A percentile compares a stretch with the other conserved stretches of the same genome.
Conservation (phyloP, 2,113 vertebrate species). For the Corythoichthys haematopterus region DNA sequence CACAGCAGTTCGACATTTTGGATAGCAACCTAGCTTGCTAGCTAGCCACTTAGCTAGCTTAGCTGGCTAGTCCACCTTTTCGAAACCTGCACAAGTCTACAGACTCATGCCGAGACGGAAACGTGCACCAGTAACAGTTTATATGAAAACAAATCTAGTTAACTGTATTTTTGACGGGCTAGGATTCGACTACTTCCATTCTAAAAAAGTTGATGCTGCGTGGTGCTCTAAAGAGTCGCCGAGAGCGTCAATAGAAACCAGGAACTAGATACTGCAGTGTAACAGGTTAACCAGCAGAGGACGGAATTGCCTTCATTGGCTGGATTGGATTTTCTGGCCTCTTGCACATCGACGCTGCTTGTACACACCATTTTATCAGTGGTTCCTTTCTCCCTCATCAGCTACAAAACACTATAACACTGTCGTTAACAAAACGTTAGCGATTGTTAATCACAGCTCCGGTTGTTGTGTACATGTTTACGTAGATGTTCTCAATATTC, state of each 20-base stretch:
- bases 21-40: constrained; percentile 63
- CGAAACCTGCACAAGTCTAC: constrained; percentile 48
- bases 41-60: constrained; percentile 58
- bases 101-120: constrained; percentile 49
- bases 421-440: no score
- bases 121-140: constrained; percentile 18
- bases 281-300: constrained; percentile 33
- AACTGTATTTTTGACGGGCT: constrained; percentile 15
- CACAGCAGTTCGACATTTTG: constrained; percentile 87
- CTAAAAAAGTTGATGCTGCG: constrained; percentile 65
- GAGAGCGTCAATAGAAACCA: constrained; percentile 65
- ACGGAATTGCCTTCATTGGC: constrained; percentile 1
- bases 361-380: not conserved
- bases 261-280: constrained; percentile 50
- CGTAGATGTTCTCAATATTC: no score
- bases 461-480: no score
- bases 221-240: constrained; percentile 46
- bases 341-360: no score
- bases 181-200: constrained; percentile 49
- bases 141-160: constrained; percentile 8
- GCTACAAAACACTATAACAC: no score
- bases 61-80: constrained; percentile 49
- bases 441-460: no score
- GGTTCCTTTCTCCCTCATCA: no score
- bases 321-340: not conserved